Evolutionary conservation across 64 coral and sea anemone genomes (phyloP).

Genomic region (Astreopora myriophthalma): DNA sequence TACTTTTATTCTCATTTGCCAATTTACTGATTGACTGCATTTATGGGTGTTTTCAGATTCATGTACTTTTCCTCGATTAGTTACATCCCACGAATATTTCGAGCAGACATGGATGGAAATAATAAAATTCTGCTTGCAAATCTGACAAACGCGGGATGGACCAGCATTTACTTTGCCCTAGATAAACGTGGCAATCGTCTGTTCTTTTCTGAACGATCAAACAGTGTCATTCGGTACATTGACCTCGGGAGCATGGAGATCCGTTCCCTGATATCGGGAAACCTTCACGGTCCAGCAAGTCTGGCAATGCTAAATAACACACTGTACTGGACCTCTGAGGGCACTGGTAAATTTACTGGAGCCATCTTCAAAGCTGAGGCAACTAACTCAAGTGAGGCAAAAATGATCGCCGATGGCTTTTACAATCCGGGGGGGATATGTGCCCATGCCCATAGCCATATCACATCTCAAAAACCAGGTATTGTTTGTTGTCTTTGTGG

Average conservation of each 20-base stretch:
- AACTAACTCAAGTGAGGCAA: background rate
- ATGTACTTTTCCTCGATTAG: slow-evolving; percentile 25
- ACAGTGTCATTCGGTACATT: background rate
- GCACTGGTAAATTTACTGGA: background rate
- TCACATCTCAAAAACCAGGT: background rate
- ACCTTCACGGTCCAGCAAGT: background rate
- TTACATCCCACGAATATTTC: background rate
- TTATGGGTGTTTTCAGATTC: slow-evolving; percentile 24
- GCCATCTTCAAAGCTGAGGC: background rate
- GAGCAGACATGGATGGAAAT: slow-evolving; percentile 31
- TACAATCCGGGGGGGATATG: background rate
- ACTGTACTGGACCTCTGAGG: background rate
- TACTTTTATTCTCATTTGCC: too few species aligned
- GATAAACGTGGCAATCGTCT: slow-evolving; percentile 4
- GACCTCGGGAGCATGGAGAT: background rate
- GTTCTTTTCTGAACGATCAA: slow-evolving; percentile 16
- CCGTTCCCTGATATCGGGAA: background rate
- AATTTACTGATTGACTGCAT: too few species aligned
- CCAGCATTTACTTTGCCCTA: background rate
- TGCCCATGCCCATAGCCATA: background rate
- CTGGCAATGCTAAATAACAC: background rate
- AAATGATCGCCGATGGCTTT: background rate
- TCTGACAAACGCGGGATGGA: background rate
- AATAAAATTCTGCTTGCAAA: background rate
- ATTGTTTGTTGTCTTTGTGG: background rate